Conservation (phyloP, 1,140 invertebrate genomes). For the Mercenaria mercenaria region DNA sequence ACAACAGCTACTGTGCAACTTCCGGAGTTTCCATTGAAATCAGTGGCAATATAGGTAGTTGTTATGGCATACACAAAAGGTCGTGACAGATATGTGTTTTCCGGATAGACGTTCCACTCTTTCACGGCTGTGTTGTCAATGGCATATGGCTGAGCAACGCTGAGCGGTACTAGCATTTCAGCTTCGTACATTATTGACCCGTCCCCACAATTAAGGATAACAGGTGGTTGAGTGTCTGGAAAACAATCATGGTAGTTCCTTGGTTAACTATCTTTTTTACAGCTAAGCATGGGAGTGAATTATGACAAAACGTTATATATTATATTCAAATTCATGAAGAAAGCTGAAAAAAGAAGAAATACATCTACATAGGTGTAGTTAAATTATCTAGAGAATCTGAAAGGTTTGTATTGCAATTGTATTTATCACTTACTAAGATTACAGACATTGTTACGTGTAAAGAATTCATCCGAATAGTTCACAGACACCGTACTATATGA, state of each 20-base stretch:
- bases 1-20: not conserved
- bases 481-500: too few species aligned
- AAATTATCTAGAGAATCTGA: too few species aligned
- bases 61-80: not conserved
- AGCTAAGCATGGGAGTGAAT: too few species aligned
- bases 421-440: too few species aligned
- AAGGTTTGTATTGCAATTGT: too few species aligned
- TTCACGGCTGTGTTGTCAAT: conserved; percentile 32
- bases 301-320: too few species aligned
- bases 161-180: not conserved
- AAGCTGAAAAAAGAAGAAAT: too few species aligned
- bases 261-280: too few species aligned
- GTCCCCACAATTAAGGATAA: not conserved
- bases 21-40: not conserved
- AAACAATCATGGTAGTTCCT: not conserved
- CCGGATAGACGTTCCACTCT: not conserved
- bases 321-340: too few species aligned
- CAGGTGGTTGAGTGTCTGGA: not conserved
- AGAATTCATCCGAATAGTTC: too few species aligned
- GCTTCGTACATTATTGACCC: not conserved
- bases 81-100: not conserved
- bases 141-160: not conserved
- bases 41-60: not conserved
- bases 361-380: too few species aligned
- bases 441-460: too few species aligned